These are phyloP conservation scores for Pogonomyrmex barbatus DNA, from an alignment of 1,140 invertebrate species.

Conservation along the genomic window DNA sequence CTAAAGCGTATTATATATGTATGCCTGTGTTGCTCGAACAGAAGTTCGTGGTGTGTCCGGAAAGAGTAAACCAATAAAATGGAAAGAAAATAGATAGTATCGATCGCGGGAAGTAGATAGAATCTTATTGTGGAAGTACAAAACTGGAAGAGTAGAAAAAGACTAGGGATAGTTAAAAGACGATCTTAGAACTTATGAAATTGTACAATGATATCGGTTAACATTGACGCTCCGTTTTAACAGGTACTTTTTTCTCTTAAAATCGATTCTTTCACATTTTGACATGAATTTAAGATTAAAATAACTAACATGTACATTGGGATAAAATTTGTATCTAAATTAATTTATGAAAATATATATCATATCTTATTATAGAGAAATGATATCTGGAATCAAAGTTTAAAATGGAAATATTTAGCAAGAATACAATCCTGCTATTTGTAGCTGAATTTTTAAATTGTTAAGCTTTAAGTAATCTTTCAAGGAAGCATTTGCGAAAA, in stretches of 20 bases:
- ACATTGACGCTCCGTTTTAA: constrained; percentile 34
- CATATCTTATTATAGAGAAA: background rate
- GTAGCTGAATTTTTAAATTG: background rate
- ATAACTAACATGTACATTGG: constrained; percentile 7
- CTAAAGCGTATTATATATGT: constrained; percentile 6
- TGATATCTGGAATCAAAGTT: background rate
- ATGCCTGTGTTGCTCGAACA: constrained; percentile 11
- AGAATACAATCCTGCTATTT: background rate
- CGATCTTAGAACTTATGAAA: constrained; percentile 8
- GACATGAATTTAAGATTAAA: background rate
- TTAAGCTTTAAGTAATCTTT: constrained; percentile 9
- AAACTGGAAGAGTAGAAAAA: constrained; percentile 79
- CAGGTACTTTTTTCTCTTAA: constrained; percentile 36
- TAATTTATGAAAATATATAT: constrained; percentile 47
- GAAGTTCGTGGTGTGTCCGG: background rate
- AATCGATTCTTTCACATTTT: background rate
- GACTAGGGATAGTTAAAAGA: constrained; percentile 44
- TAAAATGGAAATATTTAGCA: background rate
- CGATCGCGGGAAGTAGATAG: constrained; percentile 3
- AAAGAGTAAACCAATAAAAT: constrained; percentile 29
- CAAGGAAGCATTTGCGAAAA: background rate
- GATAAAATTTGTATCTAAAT: constrained; percentile 8
- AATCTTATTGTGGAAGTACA: constrained; percentile 70
- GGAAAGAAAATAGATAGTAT: constrained; percentile 15
- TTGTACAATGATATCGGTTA: constrained; percentile 9